Conservation (phyloP, 2,113 vertebrate genomes). For the Sylvietta virens region DNA sequence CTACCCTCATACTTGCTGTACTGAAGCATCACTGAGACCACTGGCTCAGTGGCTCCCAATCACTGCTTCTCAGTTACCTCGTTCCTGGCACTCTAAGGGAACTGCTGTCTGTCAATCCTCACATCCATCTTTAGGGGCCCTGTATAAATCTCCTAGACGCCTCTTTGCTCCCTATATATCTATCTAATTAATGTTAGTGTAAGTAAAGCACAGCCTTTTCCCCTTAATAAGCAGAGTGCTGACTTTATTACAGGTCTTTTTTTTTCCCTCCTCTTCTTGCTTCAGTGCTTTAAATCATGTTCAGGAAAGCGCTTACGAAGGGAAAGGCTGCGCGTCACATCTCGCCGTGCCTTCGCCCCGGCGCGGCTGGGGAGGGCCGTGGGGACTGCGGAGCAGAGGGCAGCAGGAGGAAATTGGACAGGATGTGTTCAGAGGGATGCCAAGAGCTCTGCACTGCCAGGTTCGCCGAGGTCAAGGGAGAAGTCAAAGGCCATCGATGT, state of each 20-base stretch:
- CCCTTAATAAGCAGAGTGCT: constrained; percentile 83
- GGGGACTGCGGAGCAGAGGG: constrained; percentile 54
- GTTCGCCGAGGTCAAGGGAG: constrained; percentile 23
- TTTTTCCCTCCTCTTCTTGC: constrained; percentile 48
- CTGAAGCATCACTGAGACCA: not conserved
- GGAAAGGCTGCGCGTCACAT: constrained; percentile 54
- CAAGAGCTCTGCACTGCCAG: constrained; percentile 33
- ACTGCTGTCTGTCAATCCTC: constrained; percentile 2
- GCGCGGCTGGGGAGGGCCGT: not conserved
- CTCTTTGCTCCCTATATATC: constrained; percentile 72
- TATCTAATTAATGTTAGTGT: constrained; percentile 81
- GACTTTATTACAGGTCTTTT: constrained; percentile 75
- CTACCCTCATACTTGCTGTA: not conserved
- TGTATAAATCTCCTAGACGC: constrained; percentile 46
- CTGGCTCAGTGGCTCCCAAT: not conserved
- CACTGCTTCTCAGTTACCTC: not conserved
- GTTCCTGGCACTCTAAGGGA: not conserved
- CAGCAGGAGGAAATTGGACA: constrained; percentile 32
- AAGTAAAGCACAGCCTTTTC: constrained; percentile 78
- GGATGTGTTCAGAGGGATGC: constrained; percentile 24
- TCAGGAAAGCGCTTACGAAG: constrained; percentile 75
- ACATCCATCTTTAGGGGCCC: constrained; percentile 3
- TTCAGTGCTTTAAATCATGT: constrained; percentile 75
- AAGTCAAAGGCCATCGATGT: constrained; percentile 62
- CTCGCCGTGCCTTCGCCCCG: constrained; percentile 1